Evolutionary conservation across 2,113 vertebrate genomes (phyloP), one percentile per base, ranked within the genome.

Genomic region (Solea senegalensis): DNA sequence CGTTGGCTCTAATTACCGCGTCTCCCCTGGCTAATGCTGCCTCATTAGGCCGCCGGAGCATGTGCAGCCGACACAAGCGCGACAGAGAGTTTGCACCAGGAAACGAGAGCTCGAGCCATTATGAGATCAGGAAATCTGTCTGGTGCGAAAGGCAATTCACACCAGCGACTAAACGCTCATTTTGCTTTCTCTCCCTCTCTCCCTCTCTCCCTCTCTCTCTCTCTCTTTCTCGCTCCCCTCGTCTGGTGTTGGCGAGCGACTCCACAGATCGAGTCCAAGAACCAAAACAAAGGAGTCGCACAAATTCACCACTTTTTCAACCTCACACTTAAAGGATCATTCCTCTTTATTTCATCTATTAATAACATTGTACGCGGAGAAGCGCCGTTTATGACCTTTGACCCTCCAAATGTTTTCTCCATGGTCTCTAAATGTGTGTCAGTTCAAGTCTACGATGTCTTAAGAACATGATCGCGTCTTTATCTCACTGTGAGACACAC

Each of bases 101-200:
- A 86, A 93, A 87, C 75, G 82, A 74, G 88, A 92, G 91, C 93
- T 91, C 74, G 89, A 94, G 93, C 93, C 93, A 93, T 93, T 92
- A 93, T 85, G 92, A 92, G 91, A 89, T 92, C 91, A 91, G 92
- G 88, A 92, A 92, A 93, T 93, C 91, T 94, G 93, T 94, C 92
- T 93, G 90, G 92, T 94, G 93, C 89, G 93, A 94, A 93, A 94
- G 92, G 92, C 93, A 94, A 93, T 94, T 94, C 93, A 94, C 93
- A 94, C 93, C 91, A 91, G 70, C 68, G 86, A 90, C 91, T 94
- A 94, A 94, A 94, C 92, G 93, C 93, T 94, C 93, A 93, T 84
- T 94, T 94, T 90, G 92, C 91, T 92, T 94, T 55, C 72, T 74
- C 54, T 93, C 88, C 90, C 84, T 74, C 74, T 56, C 76, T 76